Base-by-base conservation (phyloP, 2,888 invertebrate species). In the Acleris cristana region DNA sequence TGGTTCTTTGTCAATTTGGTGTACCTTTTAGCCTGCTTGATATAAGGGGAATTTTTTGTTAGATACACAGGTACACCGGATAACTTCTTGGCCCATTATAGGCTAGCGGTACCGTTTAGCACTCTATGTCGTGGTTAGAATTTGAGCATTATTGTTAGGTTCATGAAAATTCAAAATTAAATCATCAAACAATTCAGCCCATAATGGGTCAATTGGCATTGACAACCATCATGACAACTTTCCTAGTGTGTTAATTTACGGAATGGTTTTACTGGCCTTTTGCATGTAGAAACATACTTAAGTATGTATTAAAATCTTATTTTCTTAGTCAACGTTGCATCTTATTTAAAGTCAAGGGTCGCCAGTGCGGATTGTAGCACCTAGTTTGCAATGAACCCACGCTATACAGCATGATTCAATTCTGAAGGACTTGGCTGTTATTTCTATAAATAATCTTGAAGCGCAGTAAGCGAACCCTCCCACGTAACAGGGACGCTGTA, bases 391-490 rank as follows among this genome's bases (percentile, higher is more conserved):
- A 48, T n/a, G 16, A 48, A n/a, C n/a, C 48, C 48, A n/a, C 48
- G 18, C 48, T 48, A 48, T 48, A 48, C 18, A 48, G 48, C 48
- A 14, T 56, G 34, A 16, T 56, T 16, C 4, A 23, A 16, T 16
- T 56, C 16, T 40, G 44, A 45, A 45, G 40, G 44, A 56, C 55
- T 19, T 40, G 3, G 56, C 21, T 44, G 56, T 23, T 56, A 21
- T 44, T 56, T 56, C 56, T 56, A 44, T 56, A 56, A 56, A 56
- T 56, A 56, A 54, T 44, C 44, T 44, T 44, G 44, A 23, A 56
- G 56, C 56, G 44, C 44, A 56, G 44, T 56, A 56, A 56, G 56
- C 30, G 54, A 40, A n/a, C 30, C 55, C 56, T 40, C 56, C 56
- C 56, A 56, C 56, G n/a, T 18, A 30, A 44, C 48, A 26, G 34